Evolutionary conservation across 2,888 invertebrate genomes (phyloP).

Genomic region (Chalcosyrphus nemorum): DNA sequence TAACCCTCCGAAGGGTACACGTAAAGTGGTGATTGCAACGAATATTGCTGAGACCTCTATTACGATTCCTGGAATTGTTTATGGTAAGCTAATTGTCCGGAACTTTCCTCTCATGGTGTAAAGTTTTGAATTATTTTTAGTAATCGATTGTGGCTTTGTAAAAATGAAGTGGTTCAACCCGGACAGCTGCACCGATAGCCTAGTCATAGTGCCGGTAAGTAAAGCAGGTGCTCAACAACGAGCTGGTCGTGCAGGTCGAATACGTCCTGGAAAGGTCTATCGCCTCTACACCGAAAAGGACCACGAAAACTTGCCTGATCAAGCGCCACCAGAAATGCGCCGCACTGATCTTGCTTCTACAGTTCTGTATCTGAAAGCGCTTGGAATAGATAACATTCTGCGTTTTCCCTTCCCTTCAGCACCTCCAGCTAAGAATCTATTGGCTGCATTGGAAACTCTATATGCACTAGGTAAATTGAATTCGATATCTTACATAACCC

Average conservation of each 20-base stretch:
- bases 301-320: conserved; percentile 86
- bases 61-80: conserved; percentile 95
- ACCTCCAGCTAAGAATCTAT: conserved; percentile 94
- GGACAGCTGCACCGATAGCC: conserved; percentile 90
- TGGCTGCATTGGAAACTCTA: conserved; percentile 92
- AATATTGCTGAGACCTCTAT: conserved; percentile 99
- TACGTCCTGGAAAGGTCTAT: conserved; percentile 92
- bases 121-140: conserved; percentile 82
- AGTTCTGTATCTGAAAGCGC: conserved; percentile 94
- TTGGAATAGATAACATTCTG: conserved; percentile 96
- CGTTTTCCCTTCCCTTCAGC: conserved; percentile 96
- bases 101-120: neutral
- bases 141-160: conserved; percentile 97
- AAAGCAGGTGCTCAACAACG: conserved; percentile 95
- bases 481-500: neutral
- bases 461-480: conserved; percentile 87
- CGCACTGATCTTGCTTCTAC: conserved; percentile 92
- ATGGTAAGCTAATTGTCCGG: conserved; percentile 85
- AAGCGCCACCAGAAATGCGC: conserved; percentile 96
- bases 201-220: conserved; percentile 92
- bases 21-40: conserved; percentile 96
- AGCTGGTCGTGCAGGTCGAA: conserved; percentile 95
- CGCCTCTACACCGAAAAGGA: conserved; percentile 91
- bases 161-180: conserved; percentile 95
- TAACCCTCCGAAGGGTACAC: conserved; percentile 86